phyloP scores from a whole-genome alignment of 2,113 vertebrate genomes.

The Zosterops pallidus region DNA sequence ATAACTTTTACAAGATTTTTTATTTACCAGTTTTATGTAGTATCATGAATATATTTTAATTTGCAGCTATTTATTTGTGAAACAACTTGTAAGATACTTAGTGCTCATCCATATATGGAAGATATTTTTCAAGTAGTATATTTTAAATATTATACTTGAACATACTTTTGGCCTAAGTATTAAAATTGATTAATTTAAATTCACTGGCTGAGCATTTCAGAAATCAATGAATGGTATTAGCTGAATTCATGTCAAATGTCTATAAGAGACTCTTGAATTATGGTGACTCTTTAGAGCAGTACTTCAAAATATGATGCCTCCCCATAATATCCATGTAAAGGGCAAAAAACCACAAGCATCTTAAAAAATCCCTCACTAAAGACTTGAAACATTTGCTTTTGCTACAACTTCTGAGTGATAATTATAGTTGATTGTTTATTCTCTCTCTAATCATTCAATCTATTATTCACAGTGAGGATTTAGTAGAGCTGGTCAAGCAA shows the following conservation, averaged over 20 bases:
- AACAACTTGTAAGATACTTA: not conserved
- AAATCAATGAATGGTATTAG: not conserved
- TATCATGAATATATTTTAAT: not conserved
- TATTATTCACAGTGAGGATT: not conserved
- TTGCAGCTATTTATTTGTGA: not conserved
- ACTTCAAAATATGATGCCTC: not conserved
- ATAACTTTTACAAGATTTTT: not conserved
- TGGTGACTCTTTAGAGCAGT: not conserved
- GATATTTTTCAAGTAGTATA: not conserved
- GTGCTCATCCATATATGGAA: not conserved
- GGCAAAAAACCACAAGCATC: fast-evolving
- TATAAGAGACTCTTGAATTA: not conserved
- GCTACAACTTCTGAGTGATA: not conserved
- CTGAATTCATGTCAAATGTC: not conserved
- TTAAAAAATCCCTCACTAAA: not conserved
- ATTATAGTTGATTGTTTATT: not conserved
- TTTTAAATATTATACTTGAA: not conserved
- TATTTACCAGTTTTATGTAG: not conserved
- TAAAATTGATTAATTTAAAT: not conserved
- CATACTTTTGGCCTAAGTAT: not conserved
- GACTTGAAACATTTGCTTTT: not conserved
- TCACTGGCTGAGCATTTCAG: not conserved
- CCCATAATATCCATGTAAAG: not conserved
- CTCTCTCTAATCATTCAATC: not conserved
- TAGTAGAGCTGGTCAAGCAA: not conserved